Evolutionary conservation across 2,888 invertebrate genomes (phyloP).

Genomic region (Tipula vernalis): DNA sequence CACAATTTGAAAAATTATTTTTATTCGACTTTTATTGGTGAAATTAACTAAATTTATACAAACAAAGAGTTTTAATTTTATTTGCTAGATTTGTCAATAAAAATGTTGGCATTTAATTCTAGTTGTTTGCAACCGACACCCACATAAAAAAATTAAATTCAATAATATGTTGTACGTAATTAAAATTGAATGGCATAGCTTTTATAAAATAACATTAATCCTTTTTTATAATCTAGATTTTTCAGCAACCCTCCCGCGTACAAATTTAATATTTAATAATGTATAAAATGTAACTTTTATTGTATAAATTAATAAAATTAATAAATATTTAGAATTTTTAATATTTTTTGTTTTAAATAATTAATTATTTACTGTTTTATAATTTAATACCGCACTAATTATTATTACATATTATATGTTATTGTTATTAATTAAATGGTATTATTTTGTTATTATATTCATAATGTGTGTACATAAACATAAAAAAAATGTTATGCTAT

Average conservation of each 20-base stretch:
- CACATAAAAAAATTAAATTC: neutral
- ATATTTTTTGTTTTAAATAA: neutral
- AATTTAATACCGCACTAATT: neutral
- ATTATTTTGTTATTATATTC: neutral
- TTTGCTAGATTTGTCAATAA: too few relatives aligned
- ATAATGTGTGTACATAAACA: too few relatives aligned
- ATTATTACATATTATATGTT: neutral
- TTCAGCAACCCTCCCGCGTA: neutral
- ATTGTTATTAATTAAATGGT: neutral
- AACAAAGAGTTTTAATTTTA: too few relatives aligned
- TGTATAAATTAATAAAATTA: neutral
- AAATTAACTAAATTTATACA: too few relatives aligned
- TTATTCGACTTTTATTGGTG: too few relatives aligned
- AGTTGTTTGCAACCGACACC: too few relatives aligned
- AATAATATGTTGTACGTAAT: neutral
- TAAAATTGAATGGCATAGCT: neutral
- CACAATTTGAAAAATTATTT: too few relatives aligned
- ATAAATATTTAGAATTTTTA: neutral
- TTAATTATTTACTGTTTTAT: neutral
- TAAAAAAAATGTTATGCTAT: too few relatives aligned
- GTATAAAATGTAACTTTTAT: neutral
- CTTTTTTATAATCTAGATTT: too few relatives aligned
- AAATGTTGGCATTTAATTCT: too few relatives aligned
- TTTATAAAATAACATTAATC: neutral
- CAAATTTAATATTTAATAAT: neutral